Base-by-base conservation (phyloP, 2,113 vertebrate species). In the Equus przewalskii region DNA sequence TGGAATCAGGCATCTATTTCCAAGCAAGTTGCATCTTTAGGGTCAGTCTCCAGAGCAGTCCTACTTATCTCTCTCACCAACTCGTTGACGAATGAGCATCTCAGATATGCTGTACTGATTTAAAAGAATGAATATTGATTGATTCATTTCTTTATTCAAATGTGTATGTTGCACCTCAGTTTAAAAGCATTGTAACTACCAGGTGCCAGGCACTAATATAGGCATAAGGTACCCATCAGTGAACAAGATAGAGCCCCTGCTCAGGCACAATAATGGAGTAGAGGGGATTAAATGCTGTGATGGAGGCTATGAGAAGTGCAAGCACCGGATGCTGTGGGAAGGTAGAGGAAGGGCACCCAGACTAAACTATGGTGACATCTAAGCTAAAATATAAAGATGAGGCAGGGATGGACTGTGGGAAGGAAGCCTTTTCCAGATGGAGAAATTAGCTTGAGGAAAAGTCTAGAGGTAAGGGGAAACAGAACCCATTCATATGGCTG, bases 401-500 rank as follows among this genome's bases (percentile, higher is more conserved):
- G 10, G 18, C 19, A 11, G 56, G 8, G 7, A 10, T 33, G 24
- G 19, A 3, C 8, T 22, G 16, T 21, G 8, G n/a, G 19, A 13
- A 67, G 41, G 21, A 44, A 41, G 8, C 10, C 3, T 5, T 93
- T 80, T 79, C 46, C 44, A 85, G 49, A 16, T 41, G 21, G 64
- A 60, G 30, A 69, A 67, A 67, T 13, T 33, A 51, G 62, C n/a
- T n/a, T 33, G 13, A 64, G 54, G 49, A n/a, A n/a, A 92, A 60
- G 36, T 19, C 46, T 58, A 13, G 4, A 65, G 36, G 58, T 7
- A 8, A 79, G 12, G n/a, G 79, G 65, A 80, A 49, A 21, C 2
- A 33, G 1, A 44, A 41, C 3, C 26, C 13, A 1, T 49, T 22
- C 6, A 3, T 19, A 26, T 11, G 18, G 0, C 24, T 65, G 10